Evolutionary conservation across 2,888 invertebrate genomes (phyloP), one percentile per base, ranked within the genome.

Genomic region (Eristalis pertinax): DNA sequence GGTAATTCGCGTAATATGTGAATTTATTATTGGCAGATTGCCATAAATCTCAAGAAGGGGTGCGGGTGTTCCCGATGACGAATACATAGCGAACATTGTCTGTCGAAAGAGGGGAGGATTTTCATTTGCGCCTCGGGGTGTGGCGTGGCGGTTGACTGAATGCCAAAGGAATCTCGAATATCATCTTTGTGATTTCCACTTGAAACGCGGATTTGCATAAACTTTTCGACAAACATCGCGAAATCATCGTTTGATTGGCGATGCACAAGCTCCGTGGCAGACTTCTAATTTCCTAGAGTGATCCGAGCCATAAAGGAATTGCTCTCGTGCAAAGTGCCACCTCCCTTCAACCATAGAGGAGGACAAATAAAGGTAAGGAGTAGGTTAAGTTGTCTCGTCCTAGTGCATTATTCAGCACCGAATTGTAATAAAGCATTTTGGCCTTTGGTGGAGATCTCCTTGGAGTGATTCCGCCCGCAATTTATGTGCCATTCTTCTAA

Each of bases 381-480:
- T 79, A 88, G 87, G 88, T 88, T 89, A 88, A 89, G 89, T 88
- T 88, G 89, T 88, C 89, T 85, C 72, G 80, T 84, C 75, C 89
- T 89, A 88, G 89, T 89, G 89, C 89, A 89, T 89, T 89, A 89
- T 89, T 89, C 89, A 89, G 84, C 69, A 82, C 68, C 84, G 79
- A 89, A 89, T 89, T 89, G 89, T 89, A 89, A 89, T 89, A 89
- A 89, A 89, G 89, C 89, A 89, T 89, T 89, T 89, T 88, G 84
- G 78, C 84, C 74, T 62, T 87, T 56, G 84, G 43, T 65, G 43
- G 74, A 76, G 79, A 87, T 79, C 84, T 87, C 84, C 76, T 88
- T 84, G 80, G 80, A 84, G 84, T 84, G 88, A 84, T 84, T 88
- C 74, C 56, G 77, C 64, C 63, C 77, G 77, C 80, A 84, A 88